Evolutionary conservation across 1,140 invertebrate species (phyloP), one percentile per base, ranked within the genome.

Genomic region (Pseudomyrmex concolor): DNA sequence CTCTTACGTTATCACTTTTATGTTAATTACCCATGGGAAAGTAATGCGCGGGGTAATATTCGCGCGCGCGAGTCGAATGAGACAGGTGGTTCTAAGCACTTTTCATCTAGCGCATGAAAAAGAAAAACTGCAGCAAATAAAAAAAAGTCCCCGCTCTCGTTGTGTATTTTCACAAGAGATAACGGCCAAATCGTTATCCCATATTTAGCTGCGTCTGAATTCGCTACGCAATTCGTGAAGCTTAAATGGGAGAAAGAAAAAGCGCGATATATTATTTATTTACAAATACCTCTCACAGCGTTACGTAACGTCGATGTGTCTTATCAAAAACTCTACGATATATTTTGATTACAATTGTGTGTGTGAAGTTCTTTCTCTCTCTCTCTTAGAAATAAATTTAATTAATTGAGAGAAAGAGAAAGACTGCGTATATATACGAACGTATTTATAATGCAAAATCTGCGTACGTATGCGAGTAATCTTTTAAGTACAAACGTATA

Each of bases 1-100:
- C 66, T 80, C 54, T 59, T n/a, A 70, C 67, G 54, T 71, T 80
- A 80, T 71, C 76, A 54, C 76, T 80, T 80, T 80, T 80, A 80
- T 80, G 76, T 70, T 80, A 80, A 80, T 80, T 80, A 80, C 76
- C 55, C 43, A 22, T n/a, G 76, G 22, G 45, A 60, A 34, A 25
- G 66, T 59, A 80, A 80, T 71, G 55, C 66, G 55, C 54, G 59
- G 15, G n/a, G n/a, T 80, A 70, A 59, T 80, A 64, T 63, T 10
- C 51, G 51, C 54, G 34, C 76, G 34, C 34, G 34, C 5, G 55
- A 80, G 43, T 71, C 76, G 54, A 80, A 80, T 80, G 66, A 71
- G 66, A 80, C 54, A 80, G 48, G 66, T 70, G 54, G 19, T 57
- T n/a, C 66, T 70, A 59, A 78, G 64, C 64, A 70, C 45, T 50